Evolutionary conservation across 2,888 invertebrate species (phyloP), one percentile per base, ranked within the genome.

Genomic region (Aphelenchoides bicaudatus): DNA sequence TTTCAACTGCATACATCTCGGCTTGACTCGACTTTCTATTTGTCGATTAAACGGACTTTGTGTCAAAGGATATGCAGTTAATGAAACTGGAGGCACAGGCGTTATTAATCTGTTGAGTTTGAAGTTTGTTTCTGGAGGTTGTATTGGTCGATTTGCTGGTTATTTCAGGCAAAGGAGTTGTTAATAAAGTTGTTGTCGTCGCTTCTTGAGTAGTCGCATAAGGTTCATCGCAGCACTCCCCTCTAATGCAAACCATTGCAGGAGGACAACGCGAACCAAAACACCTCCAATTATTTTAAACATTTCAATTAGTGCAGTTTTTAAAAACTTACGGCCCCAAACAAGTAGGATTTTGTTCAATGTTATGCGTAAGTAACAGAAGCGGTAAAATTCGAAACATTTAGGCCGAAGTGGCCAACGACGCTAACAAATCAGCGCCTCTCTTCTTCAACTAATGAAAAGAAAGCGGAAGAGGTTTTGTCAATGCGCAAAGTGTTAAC

Each of bases 141-240:
- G n/a, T n/a, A n/a, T n/a, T n/a, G n/a, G 34, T n/a, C 43, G 43
- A 6, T 43, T 43, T 43, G 43, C 25, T 25, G 21, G 43, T 19
- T n/a, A n/a, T n/a, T n/a, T n/a, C n/a, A n/a, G n/a, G n/a, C n/a
- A n/a, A n/a, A n/a, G n/a, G n/a, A n/a, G n/a, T n/a, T n/a, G n/a
- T n/a, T n/a, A n/a, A n/a, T n/a, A n/a, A n/a, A n/a, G n/a, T n/a
- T n/a, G n/a, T n/a, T n/a, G n/a, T n/a, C n/a, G n/a, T n/a, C n/a
- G n/a, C n/a, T n/a, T n/a, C n/a, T n/a, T n/a, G n/a, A n/a, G n/a
- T n/a, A n/a, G n/a, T n/a, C n/a, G n/a, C n/a, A n/a, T n/a, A n/a
- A n/a, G n/a, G n/a, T n/a, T 16, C 52, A 3, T 51, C 53, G 6
- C 53, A 53, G 27, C 53, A 53, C 27, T 53, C 52, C 2, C 50